Evolutionary conservation across 2,797 vertebrate genomes (phyloP), one percentile per base, ranked within the genome.

Genomic region (Valencia hispanica): DNA sequence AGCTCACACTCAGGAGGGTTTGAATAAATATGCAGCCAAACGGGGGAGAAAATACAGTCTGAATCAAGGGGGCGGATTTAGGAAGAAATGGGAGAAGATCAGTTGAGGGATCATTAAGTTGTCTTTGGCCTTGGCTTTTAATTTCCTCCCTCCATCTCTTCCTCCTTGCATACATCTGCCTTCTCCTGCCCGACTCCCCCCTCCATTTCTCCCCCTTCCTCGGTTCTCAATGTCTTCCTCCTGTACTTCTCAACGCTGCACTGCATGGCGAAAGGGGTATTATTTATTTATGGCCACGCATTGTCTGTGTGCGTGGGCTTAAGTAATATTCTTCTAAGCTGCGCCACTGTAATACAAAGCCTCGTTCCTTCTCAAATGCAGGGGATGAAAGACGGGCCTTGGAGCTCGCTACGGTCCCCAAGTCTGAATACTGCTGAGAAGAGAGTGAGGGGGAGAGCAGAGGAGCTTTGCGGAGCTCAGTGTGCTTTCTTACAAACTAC

Each of bases 241-340:
- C 63, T 73, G 73, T 70, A 53, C 79, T 81, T 72, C 77, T 81
- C 86, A 77, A 84, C 77, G 84, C 87, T 68, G 79, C 63, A 51
- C 69, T 84, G 82, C 87, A 79, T 70, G 78, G 87, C 45, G 68
- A 89, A 88, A 84, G 79, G 86, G 88, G 65, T 84, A 84, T 92
- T 88, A 92, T 87, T 93, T 91, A 92, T 92, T 92, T 88, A 92
- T 90, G 90, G 77, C 68, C 86, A 73, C 86, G 88, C 87, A 87
- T 92, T 89, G 91, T 91, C 83, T 89, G 87, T 75, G 74, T 82
- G 87, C 82, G 88, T 90, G 90, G 89, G 89, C 85, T 91, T 90
- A 89, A 92, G 91, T 92, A 90, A 91, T 90, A 91, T 89, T 91
- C 87, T 89, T 91, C 86, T 74, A 74, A 84, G 87, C 89, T 79